Evolutionary conservation across 2,113 vertebrate genomes (phyloP).

Genomic region (Labeo catla): DNA sequence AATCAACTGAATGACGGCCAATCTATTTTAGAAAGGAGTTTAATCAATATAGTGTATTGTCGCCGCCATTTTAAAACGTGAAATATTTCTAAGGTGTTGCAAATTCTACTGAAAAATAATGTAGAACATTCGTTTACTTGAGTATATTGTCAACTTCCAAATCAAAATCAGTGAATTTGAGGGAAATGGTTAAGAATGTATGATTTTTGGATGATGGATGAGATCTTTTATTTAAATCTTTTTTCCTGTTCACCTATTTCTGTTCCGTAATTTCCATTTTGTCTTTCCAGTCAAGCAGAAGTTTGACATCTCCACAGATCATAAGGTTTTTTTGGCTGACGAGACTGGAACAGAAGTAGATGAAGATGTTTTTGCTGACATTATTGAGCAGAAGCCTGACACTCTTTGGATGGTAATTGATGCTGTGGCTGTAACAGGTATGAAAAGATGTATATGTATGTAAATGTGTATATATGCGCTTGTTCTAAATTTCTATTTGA

Average conservation of each 20-base stretch:
- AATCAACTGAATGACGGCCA: no score
- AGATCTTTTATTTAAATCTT: neutral
- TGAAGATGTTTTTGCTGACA: conserved; percentile 18
- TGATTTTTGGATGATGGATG: no score
- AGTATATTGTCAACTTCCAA: no score
- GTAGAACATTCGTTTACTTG: no score
- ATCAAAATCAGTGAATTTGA: neutral
- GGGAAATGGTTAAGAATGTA: neutral
- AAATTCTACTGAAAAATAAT: no score
- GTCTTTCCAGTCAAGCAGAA: neutral
- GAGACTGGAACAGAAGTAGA: conserved; percentile 12
- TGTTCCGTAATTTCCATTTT: neutral
- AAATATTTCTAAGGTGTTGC: no score
- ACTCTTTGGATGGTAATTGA: neutral
- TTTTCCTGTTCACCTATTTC: neutral
- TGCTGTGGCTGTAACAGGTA: neutral
- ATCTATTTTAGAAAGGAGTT: no score
- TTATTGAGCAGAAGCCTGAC: neutral
- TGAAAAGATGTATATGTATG: neutral
- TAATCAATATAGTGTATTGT: no score
- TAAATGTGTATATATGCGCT: neutral
- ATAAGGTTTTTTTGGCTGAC: neutral
- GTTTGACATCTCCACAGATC: neutral
- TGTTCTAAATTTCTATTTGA: neutral
- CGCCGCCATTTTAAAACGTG: no score